Base-by-base conservation (phyloP, 2,888 invertebrate genomes). In the Tinea semifulvella region DNA sequence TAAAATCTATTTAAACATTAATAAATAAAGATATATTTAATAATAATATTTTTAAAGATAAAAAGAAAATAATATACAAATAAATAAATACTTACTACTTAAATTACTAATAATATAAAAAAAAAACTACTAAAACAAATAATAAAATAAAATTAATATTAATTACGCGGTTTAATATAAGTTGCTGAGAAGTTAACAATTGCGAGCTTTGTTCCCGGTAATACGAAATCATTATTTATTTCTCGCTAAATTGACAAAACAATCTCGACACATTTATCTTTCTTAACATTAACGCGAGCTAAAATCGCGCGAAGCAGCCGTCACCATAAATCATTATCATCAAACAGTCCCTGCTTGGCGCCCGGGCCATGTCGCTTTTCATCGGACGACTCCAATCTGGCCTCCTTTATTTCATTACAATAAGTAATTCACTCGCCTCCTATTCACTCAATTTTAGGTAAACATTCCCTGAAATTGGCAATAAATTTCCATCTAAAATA, bases 241-340 rank as follows among this genome's bases (percentile, higher is more conserved):
- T 68, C 66, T 62, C 56, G 58, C 56, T 52, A 52, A 53, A 50
- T 50, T 50, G 51, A 62, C 65, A 66, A 72, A 59, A 55, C 58
- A 61, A 64, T 63, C 62, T 56, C 54, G 58, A 60, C 63, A 63
- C 70, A 71, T 76, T 76, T 70, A 74, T 73, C 73, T 74, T 73
- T 68, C 62, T 65, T 59, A 61, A 60, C 65, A 65, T 72, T 71
- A 74, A 65, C 63, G 66, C 64, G 40, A 40, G 65, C 61, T 62
- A 68, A 74, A 71, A 73, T 73, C 63, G 63, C 70, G 65, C 66
- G 65, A 68, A 63, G 66, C 65, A 65, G 63, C 67, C 65, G 73
- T 70, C 69, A 63, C 61, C 70, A 75, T 79, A 74, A 79, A 79
- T 80, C 76, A 79, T 77, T 76, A 75, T 62, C 74, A 72, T 73